Percentiles rank a stretch among this genome's conserved stretches.
phyloP scores from a whole-genome alignment of 2,888 invertebrate species.

The Prosapia bicincta region DNA sequence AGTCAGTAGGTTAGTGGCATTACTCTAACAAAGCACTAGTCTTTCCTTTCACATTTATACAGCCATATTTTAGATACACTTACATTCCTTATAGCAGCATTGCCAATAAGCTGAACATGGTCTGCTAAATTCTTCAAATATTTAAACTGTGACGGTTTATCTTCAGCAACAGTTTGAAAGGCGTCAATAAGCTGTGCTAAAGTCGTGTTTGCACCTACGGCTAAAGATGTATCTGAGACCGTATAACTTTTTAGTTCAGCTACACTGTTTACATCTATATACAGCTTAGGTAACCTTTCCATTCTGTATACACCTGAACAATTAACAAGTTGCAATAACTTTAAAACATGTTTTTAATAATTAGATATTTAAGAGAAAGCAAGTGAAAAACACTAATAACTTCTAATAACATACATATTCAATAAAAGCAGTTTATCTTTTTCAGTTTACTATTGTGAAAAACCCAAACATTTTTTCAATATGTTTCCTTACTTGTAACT shows the following conservation, averaged over 20 bases:
- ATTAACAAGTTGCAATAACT: too few species aligned
- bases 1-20: too few species aligned
- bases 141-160: constrained; percentile 33
- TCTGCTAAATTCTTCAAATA: constrained; percentile 39
- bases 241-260: constrained; percentile 47
- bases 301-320: constrained; percentile 47
- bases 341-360: too few species aligned
- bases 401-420: too few species aligned
- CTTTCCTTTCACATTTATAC: too few species aligned
- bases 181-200: constrained; percentile 54
- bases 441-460: too few species aligned
- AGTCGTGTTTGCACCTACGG: constrained; percentile 57
- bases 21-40: too few species aligned
- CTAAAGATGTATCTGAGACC: constrained; percentile 42
- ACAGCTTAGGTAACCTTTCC: constrained; percentile 45
- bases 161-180: constrained; percentile 31
- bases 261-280: constrained; percentile 51
- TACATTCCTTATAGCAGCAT: constrained; percentile 47
- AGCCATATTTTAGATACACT: too few species aligned
- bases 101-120: constrained; percentile 46
- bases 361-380: too few species aligned
- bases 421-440: too few species aligned
- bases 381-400: constrained; percentile 42
- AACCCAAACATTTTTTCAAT: too few species aligned
- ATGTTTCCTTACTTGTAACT: too few species aligned